Percentiles rank a stretch among this genome's conserved stretches.
These are phyloP conservation scores for Cantharis flavilabris DNA, from an alignment of 2,888 invertebrate genomes.

Conservation along the genomic window DNA sequence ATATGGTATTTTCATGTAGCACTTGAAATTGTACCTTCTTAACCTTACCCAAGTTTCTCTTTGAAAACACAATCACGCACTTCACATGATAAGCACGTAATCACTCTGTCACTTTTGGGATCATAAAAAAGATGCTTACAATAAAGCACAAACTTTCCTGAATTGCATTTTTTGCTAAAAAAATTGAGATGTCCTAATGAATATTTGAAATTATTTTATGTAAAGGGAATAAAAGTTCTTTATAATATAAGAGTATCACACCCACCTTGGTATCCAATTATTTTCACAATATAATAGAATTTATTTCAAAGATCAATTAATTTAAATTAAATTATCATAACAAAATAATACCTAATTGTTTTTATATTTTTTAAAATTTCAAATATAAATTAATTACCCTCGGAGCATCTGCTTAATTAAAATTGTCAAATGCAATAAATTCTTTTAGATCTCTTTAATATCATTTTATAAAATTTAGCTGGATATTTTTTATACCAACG, in stretches of 20 bases:
- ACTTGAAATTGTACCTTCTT: not conserved
- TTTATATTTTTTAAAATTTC: not conserved
- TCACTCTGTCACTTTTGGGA: not conserved
- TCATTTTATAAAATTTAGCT: not conserved
- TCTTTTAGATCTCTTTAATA: not conserved
- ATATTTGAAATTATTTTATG: not conserved
- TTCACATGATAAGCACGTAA: not conserved
- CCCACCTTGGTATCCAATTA: not conserved
- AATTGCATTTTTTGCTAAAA: not conserved
- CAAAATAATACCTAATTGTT: not conserved
- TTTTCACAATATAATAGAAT: not conserved
- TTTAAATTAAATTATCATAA: not conserved
- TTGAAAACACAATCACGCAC: not conserved
- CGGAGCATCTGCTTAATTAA: not conserved
- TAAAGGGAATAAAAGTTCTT: not conserved
- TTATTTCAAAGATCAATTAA: not conserved
- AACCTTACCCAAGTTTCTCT: not conserved
- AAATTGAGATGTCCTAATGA: not conserved
- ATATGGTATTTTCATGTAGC: not conserved
- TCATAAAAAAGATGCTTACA: not conserved
- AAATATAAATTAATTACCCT: not conserved
- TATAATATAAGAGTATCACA: not conserved
- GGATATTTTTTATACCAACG: not conserved
- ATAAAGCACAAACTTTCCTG: not conserved
- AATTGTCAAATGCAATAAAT: not conserved